Percentiles rank a stretch among this genome's conserved stretches.
phyloP scores from a whole-genome alignment of 2,797 vertebrate species.

The Poeciliopsis turneri region DNA sequence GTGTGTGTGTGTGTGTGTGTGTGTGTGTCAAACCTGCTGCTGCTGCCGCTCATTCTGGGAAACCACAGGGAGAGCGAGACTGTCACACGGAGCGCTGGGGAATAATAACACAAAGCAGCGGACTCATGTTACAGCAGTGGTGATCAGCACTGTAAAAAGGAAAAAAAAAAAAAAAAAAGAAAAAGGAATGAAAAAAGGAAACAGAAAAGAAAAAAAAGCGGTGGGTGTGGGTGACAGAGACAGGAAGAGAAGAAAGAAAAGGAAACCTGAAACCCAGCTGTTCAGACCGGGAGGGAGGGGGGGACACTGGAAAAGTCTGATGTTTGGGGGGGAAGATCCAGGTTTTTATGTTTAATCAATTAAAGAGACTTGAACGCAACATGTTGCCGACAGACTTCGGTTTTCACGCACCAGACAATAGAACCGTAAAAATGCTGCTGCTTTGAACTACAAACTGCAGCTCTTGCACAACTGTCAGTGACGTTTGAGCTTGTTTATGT shows the following conservation, averaged over 20 bases:
- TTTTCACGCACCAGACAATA: neutral
- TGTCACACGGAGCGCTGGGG: neutral
- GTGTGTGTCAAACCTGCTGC: slow-evolving; percentile 1
- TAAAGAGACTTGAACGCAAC: neutral
- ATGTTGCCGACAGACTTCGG: neutral
- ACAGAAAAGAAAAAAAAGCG: neutral
- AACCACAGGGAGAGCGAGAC: slow-evolving; percentile 10
- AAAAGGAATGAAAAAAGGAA: neutral
- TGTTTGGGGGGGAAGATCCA: neutral
- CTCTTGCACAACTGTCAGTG: too few relatives aligned
- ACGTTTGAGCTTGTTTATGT: neutral
- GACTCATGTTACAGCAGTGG: slow-evolving; percentile 11
- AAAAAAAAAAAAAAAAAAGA: neutral
- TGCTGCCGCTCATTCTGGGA: slow-evolving; percentile 10
- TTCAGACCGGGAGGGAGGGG: neutral
- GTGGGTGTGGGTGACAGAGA: neutral
- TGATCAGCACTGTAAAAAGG: slow-evolving; percentile 12
- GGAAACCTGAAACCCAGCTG: neutral
- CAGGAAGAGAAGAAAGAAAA: neutral
- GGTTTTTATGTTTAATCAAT: neutral
- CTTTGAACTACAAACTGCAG: neutral
- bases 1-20: too few relatives aligned
- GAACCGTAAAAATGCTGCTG: neutral
- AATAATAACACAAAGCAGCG: slow-evolving; percentile 24
- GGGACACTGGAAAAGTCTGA: slow-evolving; percentile 2